A percentile compares a stretch with the other conserved stretches of the same genome.
Evolutionary conservation across 2,797 vertebrate species (phyloP).

Genomic region (Scarus forsteni): DNA sequence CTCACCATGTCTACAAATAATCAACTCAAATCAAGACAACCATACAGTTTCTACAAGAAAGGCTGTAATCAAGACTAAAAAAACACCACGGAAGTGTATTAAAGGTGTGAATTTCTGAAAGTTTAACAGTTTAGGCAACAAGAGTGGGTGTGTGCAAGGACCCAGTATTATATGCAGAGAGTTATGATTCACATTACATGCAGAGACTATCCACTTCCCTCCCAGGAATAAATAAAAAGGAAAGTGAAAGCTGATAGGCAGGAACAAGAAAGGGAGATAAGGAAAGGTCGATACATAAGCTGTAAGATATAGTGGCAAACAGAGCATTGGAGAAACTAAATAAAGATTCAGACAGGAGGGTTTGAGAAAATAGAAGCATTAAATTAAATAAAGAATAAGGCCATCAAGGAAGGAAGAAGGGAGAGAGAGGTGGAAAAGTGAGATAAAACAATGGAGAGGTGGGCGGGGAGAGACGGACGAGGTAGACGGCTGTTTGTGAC

Average conservation of each 20-base stretch:
- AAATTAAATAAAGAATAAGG: conserved; percentile 9
- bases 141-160: too few species aligned
- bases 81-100: background rate
- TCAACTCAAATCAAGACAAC: background rate
- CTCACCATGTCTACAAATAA: background rate
- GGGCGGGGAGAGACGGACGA: conserved; percentile 42
- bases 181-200: conserved; percentile 17
- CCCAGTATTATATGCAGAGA: background rate
- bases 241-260: conserved; percentile 27
- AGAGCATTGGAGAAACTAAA: background rate
- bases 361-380: conserved; percentile 5
- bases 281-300: background rate
- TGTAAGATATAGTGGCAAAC: conserved; percentile 4
- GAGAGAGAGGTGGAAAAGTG: conserved; percentile 11
- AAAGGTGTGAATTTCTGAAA: background rate
- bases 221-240: conserved; percentile 4
- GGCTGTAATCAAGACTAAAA: conserved; percentile 5
- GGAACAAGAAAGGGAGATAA: conserved; percentile 24
- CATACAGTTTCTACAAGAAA: background rate
- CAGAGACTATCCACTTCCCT: conserved; percentile 24
- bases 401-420: background rate
- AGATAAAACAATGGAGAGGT: conserved; percentile 52
- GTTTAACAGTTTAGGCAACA: background rate
- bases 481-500: conserved; percentile 70
- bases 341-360: background rate